Percentiles rank a stretch among this genome's conserved stretches.
These are phyloP conservation scores for Heteropelma amictum DNA, from an alignment of 2,888 invertebrate genomes.

Conservation along the genomic window DNA sequence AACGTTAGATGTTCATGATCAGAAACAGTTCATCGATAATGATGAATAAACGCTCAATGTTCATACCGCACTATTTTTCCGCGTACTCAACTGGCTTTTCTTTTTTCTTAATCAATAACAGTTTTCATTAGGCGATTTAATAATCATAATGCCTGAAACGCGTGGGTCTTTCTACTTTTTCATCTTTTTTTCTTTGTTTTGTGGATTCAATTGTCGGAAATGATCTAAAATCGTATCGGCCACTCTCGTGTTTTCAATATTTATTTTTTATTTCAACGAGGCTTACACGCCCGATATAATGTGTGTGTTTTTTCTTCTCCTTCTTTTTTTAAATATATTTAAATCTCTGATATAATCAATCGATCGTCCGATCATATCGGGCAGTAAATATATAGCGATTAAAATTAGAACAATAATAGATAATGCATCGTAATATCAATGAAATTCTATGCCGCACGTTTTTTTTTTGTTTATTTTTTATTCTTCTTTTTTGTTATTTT, in stretches of 20 bases:
- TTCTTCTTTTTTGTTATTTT: background rate
- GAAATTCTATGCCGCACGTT: conserved; percentile 48
- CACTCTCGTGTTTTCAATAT: conserved; percentile 1
- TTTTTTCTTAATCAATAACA: conserved; percentile 68
- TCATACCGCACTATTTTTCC: conserved; percentile 55
- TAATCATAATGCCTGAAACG: conserved; percentile 65
- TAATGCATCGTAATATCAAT: conserved; percentile 50
- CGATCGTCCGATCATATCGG: conserved; percentile 54
- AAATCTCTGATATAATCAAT: conserved; percentile 41
- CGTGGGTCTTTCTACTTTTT: conserved; percentile 38
- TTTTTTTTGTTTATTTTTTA: background rate
- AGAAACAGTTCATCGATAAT: conserved; percentile 70
- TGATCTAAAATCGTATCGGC: conserved; percentile 61
- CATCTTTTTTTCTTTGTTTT: conserved; percentile 27
- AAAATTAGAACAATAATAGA: conserved; percentile 55
- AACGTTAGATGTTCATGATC: conserved; percentile 70
- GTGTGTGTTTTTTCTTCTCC: conserved; percentile 44
- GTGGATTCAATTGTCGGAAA: conserved; percentile 56
- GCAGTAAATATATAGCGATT: conserved; percentile 56
- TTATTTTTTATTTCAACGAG: conserved; percentile 60
- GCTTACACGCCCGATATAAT: conserved; percentile 67
- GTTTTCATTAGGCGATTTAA: conserved; percentile 64
- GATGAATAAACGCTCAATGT: conserved; percentile 64
- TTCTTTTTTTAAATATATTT: conserved; percentile 17
- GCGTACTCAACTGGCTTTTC: conserved; percentile 29